Base-by-base conservation (phyloP, 2,797 vertebrate genomes). In the Crenuchus spilurus region DNA sequence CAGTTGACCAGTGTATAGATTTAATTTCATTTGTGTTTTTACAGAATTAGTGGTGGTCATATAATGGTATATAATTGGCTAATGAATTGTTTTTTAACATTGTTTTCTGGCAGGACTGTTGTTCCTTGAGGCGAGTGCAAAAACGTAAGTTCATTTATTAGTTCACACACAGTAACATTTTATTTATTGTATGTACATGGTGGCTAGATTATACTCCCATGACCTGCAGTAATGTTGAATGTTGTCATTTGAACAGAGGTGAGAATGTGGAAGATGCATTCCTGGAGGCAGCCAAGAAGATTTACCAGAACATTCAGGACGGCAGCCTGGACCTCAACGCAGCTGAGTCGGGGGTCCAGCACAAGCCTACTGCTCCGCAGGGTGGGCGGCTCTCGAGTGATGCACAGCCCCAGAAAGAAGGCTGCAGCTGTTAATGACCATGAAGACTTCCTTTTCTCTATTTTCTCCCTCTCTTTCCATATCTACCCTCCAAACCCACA, bases 251-350 rank as follows among this genome's bases (percentile, higher is more conserved):
- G 49, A 20, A 62, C 88, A 99, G 97, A 52, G 97, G 97, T 4
- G 97, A 99, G 90, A 98, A 99, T 0, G 97, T 99, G 57, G 97
- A 99, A 86, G 97, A 99, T 18, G 97, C 97, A 0, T 98, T 99
- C 86, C 91, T 98, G 83, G 97, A 99, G 89, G 96, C 97, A 5
- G 97, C 97, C 22, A 98, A 99, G 94, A 96, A 97, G 78, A 99
- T 99, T 88, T 99, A 98, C 89, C 97, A 99, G 92, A 99, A 99
- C 83, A 99, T 99, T 88, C 97, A 99, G 84, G 97, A 99, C 0
- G 97, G 97, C 51, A 99, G 97, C 85, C 91, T 99, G 91, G 97
- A 99, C 86, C 94, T 98, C 87, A 99, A 99, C 7, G 97, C 97
- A 0, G 97, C 97, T 0, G 97, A 99, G 80, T 98, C 97, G 0